A percentile compares a stretch with the other conserved stretches of the same genome.
phyloP scores from a whole-genome alignment of 2,888 invertebrate species.

The Cynaeus angustus region DNA sequence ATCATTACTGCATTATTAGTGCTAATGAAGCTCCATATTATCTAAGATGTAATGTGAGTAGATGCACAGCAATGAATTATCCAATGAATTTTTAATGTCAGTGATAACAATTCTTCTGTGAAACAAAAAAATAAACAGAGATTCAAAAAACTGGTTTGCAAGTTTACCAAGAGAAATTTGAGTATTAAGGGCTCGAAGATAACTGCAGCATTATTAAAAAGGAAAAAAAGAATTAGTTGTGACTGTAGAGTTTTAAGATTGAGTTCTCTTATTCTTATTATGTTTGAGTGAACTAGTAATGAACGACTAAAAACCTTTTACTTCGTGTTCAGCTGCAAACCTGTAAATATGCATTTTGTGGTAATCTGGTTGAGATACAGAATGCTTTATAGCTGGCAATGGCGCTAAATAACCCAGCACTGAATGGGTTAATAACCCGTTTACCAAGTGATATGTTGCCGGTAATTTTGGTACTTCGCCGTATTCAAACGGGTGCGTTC shows the following conservation, averaged over 20 bases:
- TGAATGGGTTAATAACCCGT: conserved; percentile 4
- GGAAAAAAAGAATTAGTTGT: too few species aligned
- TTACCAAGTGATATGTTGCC: conserved; percentile 2
- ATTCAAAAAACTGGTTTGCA: too few species aligned
- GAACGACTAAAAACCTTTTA: not conserved
- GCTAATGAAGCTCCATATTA: conserved; percentile 34
- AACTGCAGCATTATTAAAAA: too few species aligned
- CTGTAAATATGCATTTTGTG: not conserved
- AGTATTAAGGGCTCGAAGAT: too few species aligned
- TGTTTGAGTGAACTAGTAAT: too few species aligned
- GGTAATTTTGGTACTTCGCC: not conserved
- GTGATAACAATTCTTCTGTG: too few species aligned
- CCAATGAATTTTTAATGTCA: too few species aligned
- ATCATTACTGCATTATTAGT: conserved; percentile 38
- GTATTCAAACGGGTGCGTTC: conserved; percentile 15
- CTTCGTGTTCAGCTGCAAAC: not conserved
- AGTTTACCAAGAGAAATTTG: too few species aligned
- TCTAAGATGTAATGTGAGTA: not conserved
- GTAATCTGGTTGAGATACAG: not conserved
- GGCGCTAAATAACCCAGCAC: not conserved
- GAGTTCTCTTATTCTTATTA: too few species aligned
- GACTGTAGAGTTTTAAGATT: too few species aligned
- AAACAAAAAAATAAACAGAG: too few species aligned
- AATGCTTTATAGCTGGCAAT: not conserved
- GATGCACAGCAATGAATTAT: conserved; percentile 4